Base-by-base conservation (phyloP, 2,888 invertebrate species). In the Dioctria rufipes region DNA sequence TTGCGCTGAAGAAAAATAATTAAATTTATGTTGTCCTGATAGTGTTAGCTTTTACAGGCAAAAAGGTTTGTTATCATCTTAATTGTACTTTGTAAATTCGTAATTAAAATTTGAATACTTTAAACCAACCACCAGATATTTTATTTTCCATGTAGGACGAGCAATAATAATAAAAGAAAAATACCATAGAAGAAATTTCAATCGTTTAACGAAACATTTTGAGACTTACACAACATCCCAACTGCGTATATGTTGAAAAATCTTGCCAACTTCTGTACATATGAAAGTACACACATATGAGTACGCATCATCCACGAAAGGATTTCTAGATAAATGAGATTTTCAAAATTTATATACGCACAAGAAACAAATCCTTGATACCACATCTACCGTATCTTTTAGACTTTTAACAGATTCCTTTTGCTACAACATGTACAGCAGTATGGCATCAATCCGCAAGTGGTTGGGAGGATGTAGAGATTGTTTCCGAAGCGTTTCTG, bases 281-380 rank as follows among this genome's bases (percentile, higher is more conserved):
- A 75, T 25, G 43, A 13, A 60, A 60, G 73, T 75, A 60, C 39
- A 60, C 25, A 25, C 60, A 51, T 75, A 60, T 60, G 43, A 75
- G 46, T 78, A 66, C 65, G 66, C 78, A 78, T 66, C 61, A 54
- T 40, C 63, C 51, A 60, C 65, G 42, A 78, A 78, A 58, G 67
- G 67, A 67, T 67, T 78, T 78, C 58, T 78, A 78, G 78, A 78
- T 78, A 78, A 78, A 78, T 78, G 58, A 67, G 78, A 78, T 78
- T 78, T 78, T 67, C 66, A 78, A 78, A 78, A 67, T 66, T 78
- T 67, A 58, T 67, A 67, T 78, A 54, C 66, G 54, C 58, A 67
- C n/a, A 66, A 78, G 67, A 42, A 78, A 51, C 78, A 67, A 67
- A 78, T 66, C 40, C 58, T 40, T 42, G 39, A n/a, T 60, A 51